Base-by-base conservation (phyloP, 2,113 vertebrate species). In the Athene noctua region DNA sequence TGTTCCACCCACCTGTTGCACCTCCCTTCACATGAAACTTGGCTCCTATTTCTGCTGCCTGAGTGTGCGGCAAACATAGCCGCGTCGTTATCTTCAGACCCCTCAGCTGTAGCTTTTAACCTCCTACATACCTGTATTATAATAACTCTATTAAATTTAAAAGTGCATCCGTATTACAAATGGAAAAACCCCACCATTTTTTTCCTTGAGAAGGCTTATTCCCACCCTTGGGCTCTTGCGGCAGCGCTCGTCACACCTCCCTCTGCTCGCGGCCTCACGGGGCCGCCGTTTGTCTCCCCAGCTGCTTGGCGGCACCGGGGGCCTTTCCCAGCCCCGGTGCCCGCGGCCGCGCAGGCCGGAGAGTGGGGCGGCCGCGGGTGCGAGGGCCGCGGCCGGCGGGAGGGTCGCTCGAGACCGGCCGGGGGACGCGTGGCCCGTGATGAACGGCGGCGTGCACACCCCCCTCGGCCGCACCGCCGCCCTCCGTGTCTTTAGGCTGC, bases 21-120 rank as follows among this genome's bases (percentile, higher is more conserved):
- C 40, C 40, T 80, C 38, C 75, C 44, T 36, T 34, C 34, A 17
- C 13, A 81, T 42, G 61, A 77, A 71, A n/a, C 62, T 13, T 9
- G 32, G 47, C 61, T 73, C n/a, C 15, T 26, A 6, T n/a, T 85
- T 63, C 75, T 79, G 72, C 30, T 61, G 32, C 77, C 36, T 0
- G 14, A n/a, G 38, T 3, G 7, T 9, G 9, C 2, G 0, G n/a
- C 65, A 66, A 78, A 40, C 47, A 2, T 7, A 20, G 36, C 55
- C 15, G 44, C 19, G 13, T 42, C 5, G 1, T 17, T 44, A 42
- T 13, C 22, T 68, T 54, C 72, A 57, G 40, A 73, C 32, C 36
- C 10, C 38, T 57, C 61, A 14, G 62, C 46, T 32, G 29, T 6
- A 61, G 63, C 42, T 42, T 65, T 77, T 55, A 73, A 47, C 54